These are phyloP conservation scores for Peromyscus melanophrys DNA, from an alignment of 2,797 vertebrate genomes.

Conservation along the genomic window DNA sequence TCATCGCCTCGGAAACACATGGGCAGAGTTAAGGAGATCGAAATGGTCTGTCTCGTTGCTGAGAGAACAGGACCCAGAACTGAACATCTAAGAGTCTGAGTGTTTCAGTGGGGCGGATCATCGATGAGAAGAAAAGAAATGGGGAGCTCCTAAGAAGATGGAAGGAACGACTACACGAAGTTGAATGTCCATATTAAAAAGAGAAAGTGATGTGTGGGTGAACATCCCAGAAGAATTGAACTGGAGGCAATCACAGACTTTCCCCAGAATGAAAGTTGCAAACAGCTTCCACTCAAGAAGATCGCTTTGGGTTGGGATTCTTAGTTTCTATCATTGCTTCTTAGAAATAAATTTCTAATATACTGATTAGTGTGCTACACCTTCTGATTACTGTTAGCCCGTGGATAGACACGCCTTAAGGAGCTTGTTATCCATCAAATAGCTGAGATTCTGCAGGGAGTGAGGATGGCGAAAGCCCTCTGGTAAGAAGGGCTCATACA, in stretches of 20 bases:
- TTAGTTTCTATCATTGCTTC: not conserved
- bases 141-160: not conserved
- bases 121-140: constrained; percentile 19
- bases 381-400: not conserved
- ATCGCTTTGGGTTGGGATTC: not conserved
- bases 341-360: not conserved
- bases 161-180: not conserved
- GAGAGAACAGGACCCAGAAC: constrained; percentile 4
- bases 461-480: not conserved
- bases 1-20: not conserved
- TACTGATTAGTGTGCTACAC: not conserved
- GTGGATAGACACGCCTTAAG: not conserved
- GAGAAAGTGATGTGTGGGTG: not conserved
- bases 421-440: not conserved
- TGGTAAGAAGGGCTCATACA: rapidly evolving
- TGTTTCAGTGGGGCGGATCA: not conserved
- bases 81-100: not conserved
- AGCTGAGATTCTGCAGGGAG: rapidly evolving
- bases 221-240: not conserved
- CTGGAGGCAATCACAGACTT: not conserved
- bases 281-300: not conserved
- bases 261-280: not conserved
- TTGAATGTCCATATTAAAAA: constrained; percentile 17
- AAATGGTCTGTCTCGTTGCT: not conserved
- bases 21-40: not conserved